Base-by-base conservation (phyloP, 1,140 invertebrate species). In the Platorchestia sp. region DNA sequence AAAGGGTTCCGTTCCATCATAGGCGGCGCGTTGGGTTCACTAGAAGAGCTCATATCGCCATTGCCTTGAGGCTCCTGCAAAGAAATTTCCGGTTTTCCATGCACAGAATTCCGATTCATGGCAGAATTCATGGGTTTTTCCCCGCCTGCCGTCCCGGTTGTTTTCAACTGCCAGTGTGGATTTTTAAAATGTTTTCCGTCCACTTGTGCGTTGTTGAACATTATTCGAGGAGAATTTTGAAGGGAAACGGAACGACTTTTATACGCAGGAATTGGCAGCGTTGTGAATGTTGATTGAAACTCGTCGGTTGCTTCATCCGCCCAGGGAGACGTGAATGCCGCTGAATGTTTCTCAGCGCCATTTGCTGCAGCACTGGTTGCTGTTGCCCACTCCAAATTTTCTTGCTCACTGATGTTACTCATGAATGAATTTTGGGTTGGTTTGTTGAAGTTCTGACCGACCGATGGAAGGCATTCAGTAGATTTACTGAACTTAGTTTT, bases 191-290 rank as follows among this genome's bases (percentile, higher is more conserved):
- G 10, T 75, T 1, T 75, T 75, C 59, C 27, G 27, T 75, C 59
- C 7, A 42, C 87, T 41, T 41, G 87, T 42, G 87, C 3, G 14
- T 42, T 42, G 36, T 42, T 42, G 16, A 44, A 3, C 43, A 89
- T 42, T 22, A 41, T 89, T 41, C 87, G 87, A 89, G 87, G 87
- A 42, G 87, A 89, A 44, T 89, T 89, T 89, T 89, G 87, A 42
- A 42, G 87, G 41, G 87, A 89, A 41, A 89, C 41, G 0, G 87
- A 89, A 89, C 41, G 87, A 44, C 87, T 42, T 42, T 41, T 89
- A 44, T 89, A 89, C 43, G 7, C 87, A 1, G 87, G 87, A 89
- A 89, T 89, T 42, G n/a, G 87, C 27, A 89, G 27, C 87, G n/a
- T 42, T 5, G 87, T 14, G 87, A 42, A 89, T 44, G 87, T 89